Conservation (phyloP, 2,113 vertebrate genomes). For the Corythaeola cristata region DNA sequence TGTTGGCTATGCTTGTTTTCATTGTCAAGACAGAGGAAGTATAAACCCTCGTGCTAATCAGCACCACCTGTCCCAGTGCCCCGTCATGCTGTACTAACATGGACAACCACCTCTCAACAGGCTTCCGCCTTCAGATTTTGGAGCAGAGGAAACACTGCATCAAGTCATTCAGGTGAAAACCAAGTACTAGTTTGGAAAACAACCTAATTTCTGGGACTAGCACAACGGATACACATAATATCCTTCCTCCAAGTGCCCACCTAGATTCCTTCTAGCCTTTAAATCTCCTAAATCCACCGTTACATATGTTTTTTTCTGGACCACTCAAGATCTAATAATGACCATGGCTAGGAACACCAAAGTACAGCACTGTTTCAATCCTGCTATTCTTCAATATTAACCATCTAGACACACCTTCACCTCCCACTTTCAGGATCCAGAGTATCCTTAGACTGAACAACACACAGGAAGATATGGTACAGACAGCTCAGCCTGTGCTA, state of each 20-base stretch:
- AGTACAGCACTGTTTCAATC: not conserved
- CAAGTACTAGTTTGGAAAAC: not conserved
- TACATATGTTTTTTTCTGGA: not conserved
- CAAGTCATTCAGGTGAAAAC: not conserved
- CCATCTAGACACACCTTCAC: not conserved
- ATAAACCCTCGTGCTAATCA: not conserved
- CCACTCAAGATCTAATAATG: not conserved
- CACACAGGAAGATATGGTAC: rapidly evolving
- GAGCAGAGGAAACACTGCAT: not conserved
- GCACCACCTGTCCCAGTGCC: not conserved
- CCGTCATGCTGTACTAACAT: rapidly evolving
- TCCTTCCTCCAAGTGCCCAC: not conserved
- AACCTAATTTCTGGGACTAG: not conserved
- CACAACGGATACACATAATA: not conserved
- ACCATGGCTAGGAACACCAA: not conserved
- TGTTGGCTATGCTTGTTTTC: not conserved
- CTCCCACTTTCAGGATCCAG: not conserved
- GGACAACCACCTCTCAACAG: not conserved
- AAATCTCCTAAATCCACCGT: not conserved
- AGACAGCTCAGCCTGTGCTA: not conserved
- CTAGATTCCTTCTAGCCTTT: not conserved
- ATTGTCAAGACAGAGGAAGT: not conserved
- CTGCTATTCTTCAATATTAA: not conserved
- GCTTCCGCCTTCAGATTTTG: not conserved
- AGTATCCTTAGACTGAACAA: not conserved